Percentiles rank a stretch among this genome's conserved stretches.
Evolutionary conservation across 1,140 invertebrate species (phyloP).

Genomic region (Drosophila ohnishii): DNA sequence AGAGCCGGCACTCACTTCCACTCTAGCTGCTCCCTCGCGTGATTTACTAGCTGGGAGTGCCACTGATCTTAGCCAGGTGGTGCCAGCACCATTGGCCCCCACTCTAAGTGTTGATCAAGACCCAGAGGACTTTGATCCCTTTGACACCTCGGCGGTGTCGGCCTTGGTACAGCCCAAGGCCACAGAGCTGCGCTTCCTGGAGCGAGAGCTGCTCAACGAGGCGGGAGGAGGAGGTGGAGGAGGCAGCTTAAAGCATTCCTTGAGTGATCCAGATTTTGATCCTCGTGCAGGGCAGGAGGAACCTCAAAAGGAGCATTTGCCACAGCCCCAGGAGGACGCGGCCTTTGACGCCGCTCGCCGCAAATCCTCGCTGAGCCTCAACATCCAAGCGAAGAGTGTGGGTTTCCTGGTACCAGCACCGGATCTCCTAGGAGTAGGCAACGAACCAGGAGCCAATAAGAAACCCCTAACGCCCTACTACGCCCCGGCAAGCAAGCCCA

Average conservation of each 20-base stretch:
- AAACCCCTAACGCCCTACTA: slow-evolving; percentile 93
- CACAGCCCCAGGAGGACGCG: neutral
- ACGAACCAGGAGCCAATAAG: slow-evolving; percentile 84
- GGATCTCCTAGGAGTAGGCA: slow-evolving; percentile 76
- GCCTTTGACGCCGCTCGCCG: slow-evolving; percentile 63
- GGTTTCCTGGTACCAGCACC: slow-evolving; percentile 87
- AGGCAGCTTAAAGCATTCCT: slow-evolving; percentile 83
- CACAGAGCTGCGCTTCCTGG: slow-evolving; percentile 90
- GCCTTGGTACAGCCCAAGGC: slow-evolving; percentile 88
- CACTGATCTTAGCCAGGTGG: slow-evolving; percentile 89
- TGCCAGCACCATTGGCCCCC: slow-evolving; percentile 88
- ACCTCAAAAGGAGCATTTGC: slow-evolving; percentile 12
- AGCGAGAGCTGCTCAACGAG: slow-evolving; percentile 88
- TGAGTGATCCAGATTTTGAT: slow-evolving; percentile 90
- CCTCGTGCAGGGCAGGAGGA: slow-evolving; percentile 85
- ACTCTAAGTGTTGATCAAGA: slow-evolving; percentile 82
- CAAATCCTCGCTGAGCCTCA: slow-evolving; percentile 80
- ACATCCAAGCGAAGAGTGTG: slow-evolving; percentile 86
- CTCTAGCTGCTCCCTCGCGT: slow-evolving; percentile 56
- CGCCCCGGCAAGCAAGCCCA: slow-evolving; percentile 84
- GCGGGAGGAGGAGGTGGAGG: slow-evolving; percentile 47
- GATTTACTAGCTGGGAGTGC: slow-evolving; percentile 90
- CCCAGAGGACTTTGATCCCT: slow-evolving; percentile 90
- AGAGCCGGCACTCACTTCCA: slow-evolving; percentile 78
- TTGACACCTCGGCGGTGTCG: slow-evolving; percentile 91